These are phyloP conservation scores for Heterodera filipjevi DNA, from an alignment of 2,888 invertebrate species.

Conservation along the genomic window DNA sequence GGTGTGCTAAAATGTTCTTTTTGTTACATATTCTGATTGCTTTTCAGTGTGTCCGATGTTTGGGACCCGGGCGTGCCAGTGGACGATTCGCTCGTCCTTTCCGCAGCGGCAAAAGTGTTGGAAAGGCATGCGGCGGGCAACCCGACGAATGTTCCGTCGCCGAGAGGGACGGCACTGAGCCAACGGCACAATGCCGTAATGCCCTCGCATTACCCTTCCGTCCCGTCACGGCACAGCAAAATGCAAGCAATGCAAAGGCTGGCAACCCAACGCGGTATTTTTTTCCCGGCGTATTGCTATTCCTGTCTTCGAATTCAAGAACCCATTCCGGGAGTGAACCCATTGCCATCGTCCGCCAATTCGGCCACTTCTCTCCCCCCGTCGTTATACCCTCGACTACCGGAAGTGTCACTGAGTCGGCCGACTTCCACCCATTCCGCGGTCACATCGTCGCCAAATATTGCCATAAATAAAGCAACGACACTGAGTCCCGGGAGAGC, in stretches of 20 bases:
- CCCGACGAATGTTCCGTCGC: neutral
- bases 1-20: constrained; percentile 40
- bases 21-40: neutral
- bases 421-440: constrained; percentile 18
- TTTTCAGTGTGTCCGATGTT: constrained; percentile 63
- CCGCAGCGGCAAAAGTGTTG: constrained; percentile 58
- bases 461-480: constrained; percentile 11
- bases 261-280: constrained; percentile 59
- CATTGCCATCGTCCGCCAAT: constrained; percentile 20
- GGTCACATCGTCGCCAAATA: constrained; percentile 1
- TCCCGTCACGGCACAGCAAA: constrained; percentile 57
- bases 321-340: constrained; percentile 38
- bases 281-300: neutral
- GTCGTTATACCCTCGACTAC: constrained; percentile 37
- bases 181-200: constrained; percentile 44
- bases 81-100: constrained; percentile 54
- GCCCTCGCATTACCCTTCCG: constrained; percentile 55
- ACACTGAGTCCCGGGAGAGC: constrained; percentile 20
- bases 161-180: neutral
- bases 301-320: constrained; percentile 37
- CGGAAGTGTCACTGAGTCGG: constrained; percentile 36
- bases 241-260: constrained; percentile 60
- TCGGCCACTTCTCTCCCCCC: neutral
- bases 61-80: constrained; percentile 61
- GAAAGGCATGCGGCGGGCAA: constrained; percentile 50